A percentile compares a stretch with the other conserved stretches of the same genome.
phyloP scores from a whole-genome alignment of 2,888 invertebrate genomes.

The Nycteola revayana region DNA sequence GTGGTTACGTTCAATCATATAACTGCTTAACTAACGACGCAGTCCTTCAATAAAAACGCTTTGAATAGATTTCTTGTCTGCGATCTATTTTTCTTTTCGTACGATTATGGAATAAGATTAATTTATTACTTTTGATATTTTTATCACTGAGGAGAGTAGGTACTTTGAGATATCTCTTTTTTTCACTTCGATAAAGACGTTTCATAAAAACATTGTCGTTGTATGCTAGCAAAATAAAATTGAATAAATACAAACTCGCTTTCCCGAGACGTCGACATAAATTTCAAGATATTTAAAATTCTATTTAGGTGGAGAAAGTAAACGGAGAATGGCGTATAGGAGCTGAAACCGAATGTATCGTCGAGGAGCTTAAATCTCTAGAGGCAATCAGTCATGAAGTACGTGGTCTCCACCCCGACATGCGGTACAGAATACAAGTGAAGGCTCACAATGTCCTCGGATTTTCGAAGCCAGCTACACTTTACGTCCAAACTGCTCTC shows the following conservation, averaged over 20 bases:
- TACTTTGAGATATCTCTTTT: no score
- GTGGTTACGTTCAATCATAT: no score
- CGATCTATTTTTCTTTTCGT: slow-evolving; percentile 46
- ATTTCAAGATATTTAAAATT: slow-evolving; percentile 1
- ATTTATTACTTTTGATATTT: slow-evolving; percentile 15
- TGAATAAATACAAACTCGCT: no score
- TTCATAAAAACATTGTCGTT: no score
- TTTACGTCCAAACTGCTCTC: slow-evolving; percentile 92
- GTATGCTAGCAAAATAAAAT: no score
- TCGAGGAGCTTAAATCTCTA: slow-evolving; percentile 83
- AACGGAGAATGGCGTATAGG: slow-evolving; percentile 85
- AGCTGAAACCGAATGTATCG: slow-evolving; percentile 80
- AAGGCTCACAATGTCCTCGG: slow-evolving; percentile 94
- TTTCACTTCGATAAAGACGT: no score
- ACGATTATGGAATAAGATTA: slow-evolving; percentile 14
- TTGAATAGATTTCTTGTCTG: slow-evolving; percentile 38
- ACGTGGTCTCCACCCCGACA: slow-evolving; percentile 87
- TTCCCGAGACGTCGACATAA: no score
- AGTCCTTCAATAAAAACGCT: slow-evolving; percentile 23
- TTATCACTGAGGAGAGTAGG: slow-evolving; percentile 1
- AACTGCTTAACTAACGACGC: no score
- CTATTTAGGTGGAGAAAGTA: slow-evolving; percentile 83
- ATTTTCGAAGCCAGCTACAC: slow-evolving; percentile 88
- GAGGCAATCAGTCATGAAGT: slow-evolving; percentile 86
- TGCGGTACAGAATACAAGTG: slow-evolving; percentile 91